phyloP scores from a whole-genome alignment of 2,888 invertebrate species.

The Apodemia hepburni region DNA sequence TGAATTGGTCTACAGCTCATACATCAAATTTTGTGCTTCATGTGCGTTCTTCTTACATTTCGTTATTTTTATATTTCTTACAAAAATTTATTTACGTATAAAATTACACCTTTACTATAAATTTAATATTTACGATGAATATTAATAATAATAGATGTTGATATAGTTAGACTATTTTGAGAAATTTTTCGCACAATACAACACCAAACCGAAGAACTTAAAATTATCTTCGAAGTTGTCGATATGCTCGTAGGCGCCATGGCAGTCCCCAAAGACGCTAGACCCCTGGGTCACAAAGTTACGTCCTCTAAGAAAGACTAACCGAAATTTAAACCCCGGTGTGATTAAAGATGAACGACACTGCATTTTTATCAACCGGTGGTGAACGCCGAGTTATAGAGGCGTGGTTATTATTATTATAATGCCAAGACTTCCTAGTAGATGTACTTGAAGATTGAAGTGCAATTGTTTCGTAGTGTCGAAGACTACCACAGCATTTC shows the following conservation, averaged over 20 bases:
- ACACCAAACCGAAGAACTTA: slow-evolving; percentile 62
- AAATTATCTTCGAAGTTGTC: slow-evolving; percentile 54
- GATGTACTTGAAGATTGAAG: slow-evolving; percentile 92
- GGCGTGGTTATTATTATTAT: slow-evolving; percentile 84
- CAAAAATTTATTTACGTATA: slow-evolving; percentile 34
- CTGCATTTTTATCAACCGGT: slow-evolving; percentile 72
- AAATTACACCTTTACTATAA: slow-evolving; percentile 31
- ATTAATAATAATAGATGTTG: slow-evolving; percentile 22
- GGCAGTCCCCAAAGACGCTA: slow-evolving; percentile 31
- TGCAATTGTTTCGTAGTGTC: slow-evolving; percentile 93
- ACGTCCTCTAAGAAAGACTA: slow-evolving; percentile 33
- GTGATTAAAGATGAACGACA: slow-evolving; percentile 84
- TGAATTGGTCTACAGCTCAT: slow-evolving; percentile 5
- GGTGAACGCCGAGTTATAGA: slow-evolving; percentile 79
- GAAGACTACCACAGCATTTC: slow-evolving; percentile 90
- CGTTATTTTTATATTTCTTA: slow-evolving; percentile 29
- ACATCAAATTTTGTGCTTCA: slow-evolving; percentile 29
- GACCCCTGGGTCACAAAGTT: slow-evolving; percentile 45
- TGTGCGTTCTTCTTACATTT: slow-evolving; percentile 35
- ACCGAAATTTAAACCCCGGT: slow-evolving; percentile 82
- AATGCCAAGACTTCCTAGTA: slow-evolving; percentile 91
- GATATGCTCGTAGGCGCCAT: slow-evolving; percentile 56
- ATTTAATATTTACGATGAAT: slow-evolving; percentile 20
- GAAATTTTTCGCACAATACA: slow-evolving; percentile 50
- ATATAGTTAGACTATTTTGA: slow-evolving; percentile 5